Evolutionary conservation across 2,113 vertebrate genomes (phyloP), one percentile per base, ranked within the genome.

Genomic region (Pampusana beccarii): DNA sequence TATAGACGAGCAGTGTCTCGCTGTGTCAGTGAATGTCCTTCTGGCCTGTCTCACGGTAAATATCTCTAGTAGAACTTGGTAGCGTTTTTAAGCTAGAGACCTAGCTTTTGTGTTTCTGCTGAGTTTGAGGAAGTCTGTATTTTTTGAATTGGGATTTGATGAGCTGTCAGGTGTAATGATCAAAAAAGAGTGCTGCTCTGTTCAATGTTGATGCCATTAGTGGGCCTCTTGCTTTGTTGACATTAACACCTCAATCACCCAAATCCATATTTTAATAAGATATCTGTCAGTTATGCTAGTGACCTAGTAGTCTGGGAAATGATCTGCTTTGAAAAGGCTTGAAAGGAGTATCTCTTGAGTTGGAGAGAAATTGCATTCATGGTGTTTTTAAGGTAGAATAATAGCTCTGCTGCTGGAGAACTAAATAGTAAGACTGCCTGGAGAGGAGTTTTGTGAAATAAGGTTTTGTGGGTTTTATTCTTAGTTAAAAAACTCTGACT

Each of bases 271-370:
- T 93, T 94, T 85, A 80, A 38, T 80, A 61, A 66, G 62, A 66
- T 66, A 53, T 53, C 42, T 34, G 8, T 80, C 56, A 50, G 80
- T 62, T 95, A 60, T 84, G 48, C 80, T 83, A 40, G 64, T 64
- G 71, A 71, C 64, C 57, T 61, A 60, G 38, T 42, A 88, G 40
- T 58, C 82, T 83, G 53, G 77, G 72, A 86, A 83, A 72, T 71
- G 2, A 44, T 64, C 56, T 84, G 62, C 74, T 96, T 72, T 74
- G 81, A 80, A 82, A 87, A 60, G 77, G 54, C 78, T 83, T 96
- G 66, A 92, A 88, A 88, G 44, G 51, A 61, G 8, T n/a, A 19
- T 51, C 65, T 77, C 70, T 79, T 78, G 31, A 53, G 25, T 61
- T 75, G 29, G 13, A 57, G 92, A 70, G 62, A 60, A 66, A 23